Evolutionary conservation across 2,113 vertebrate genomes (phyloP).

Genomic region (Columba janthina): DNA sequence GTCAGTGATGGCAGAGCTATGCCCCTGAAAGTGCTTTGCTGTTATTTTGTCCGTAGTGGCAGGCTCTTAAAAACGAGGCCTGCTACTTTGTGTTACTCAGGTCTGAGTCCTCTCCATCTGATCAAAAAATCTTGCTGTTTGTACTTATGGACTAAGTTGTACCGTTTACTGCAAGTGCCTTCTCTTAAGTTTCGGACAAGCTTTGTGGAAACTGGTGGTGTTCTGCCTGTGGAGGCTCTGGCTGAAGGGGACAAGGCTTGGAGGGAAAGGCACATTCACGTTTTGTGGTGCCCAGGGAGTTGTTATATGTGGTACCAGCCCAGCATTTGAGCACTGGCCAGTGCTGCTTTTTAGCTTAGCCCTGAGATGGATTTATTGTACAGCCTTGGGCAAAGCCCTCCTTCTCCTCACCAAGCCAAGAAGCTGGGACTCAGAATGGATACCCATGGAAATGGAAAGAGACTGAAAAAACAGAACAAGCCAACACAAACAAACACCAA

Average conservation of each 20-base stretch:
- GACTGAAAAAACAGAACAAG: not conserved
- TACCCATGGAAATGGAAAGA: not conserved
- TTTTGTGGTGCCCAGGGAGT: not conserved
- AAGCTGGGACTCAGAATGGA: not conserved
- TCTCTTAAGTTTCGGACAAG: not conserved
- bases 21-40: not conserved
- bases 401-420: not conserved
- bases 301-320: not conserved
- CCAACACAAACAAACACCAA: not conserved
- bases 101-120: not conserved
- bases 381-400: not conserved
- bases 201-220: not conserved
- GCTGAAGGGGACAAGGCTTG: not conserved
- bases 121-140: not conserved
- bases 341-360: not conserved
- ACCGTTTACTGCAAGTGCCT: not conserved
- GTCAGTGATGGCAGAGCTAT: not conserved
- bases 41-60: not conserved
- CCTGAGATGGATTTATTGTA: not conserved
- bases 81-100: not conserved
- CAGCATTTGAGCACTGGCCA: not conserved
- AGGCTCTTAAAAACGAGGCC: not conserved
- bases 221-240: not conserved
- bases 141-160: not conserved
- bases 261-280: not conserved